Evolutionary conservation across 1,140 invertebrate genomes (phyloP).

Genomic region (Oryctes rhinoceros): DNA sequence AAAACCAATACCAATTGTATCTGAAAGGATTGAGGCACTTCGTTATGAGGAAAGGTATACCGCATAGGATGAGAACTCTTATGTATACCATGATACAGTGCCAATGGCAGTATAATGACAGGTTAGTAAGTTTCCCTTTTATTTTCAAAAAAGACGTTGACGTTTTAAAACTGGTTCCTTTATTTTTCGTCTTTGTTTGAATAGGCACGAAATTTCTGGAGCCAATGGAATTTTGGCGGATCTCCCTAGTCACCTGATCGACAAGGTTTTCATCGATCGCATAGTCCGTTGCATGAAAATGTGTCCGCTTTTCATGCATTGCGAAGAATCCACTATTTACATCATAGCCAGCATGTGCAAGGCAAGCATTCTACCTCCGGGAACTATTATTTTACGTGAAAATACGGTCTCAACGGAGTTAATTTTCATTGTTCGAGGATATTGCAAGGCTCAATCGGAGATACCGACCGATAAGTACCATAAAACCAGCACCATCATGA

Average conservation of each 20-base stretch:
- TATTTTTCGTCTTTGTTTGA: not conserved
- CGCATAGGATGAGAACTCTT: not conserved
- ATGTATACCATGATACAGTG: slow-evolving; percentile 38
- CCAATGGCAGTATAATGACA: slow-evolving; percentile 42
- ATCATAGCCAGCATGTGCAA: slow-evolving; percentile 10
- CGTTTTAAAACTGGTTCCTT: not conserved
- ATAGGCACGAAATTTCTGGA: slow-evolving; percentile 16
- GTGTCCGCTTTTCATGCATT: slow-evolving; percentile 39
- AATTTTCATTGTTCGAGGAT: slow-evolving; percentile 39
- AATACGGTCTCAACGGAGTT: not conserved
- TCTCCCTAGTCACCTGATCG: slow-evolving; percentile 37
- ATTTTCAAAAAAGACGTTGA: not conserved
- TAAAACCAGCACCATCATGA: slow-evolving; percentile 26
- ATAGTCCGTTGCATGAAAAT: slow-evolving; percentile 40
- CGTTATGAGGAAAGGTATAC: slow-evolving; percentile 23
- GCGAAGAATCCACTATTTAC: slow-evolving; percentile 6
- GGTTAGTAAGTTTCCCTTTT: slow-evolving; percentile 6
- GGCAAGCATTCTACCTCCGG: slow-evolving; percentile 28
- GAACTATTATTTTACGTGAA: slow-evolving; percentile 19
- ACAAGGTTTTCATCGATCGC: slow-evolving; percentile 31
- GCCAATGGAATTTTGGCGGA: slow-evolving; percentile 37
- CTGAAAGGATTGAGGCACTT: slow-evolving; percentile 16
- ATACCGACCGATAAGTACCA: slow-evolving; percentile 44
- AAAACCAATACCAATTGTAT: slow-evolving; percentile 9
- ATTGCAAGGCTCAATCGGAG: slow-evolving; percentile 28